Base-by-base conservation (phyloP, 2,113 vertebrate genomes). In the Sylvilagus bachmani region DNA sequence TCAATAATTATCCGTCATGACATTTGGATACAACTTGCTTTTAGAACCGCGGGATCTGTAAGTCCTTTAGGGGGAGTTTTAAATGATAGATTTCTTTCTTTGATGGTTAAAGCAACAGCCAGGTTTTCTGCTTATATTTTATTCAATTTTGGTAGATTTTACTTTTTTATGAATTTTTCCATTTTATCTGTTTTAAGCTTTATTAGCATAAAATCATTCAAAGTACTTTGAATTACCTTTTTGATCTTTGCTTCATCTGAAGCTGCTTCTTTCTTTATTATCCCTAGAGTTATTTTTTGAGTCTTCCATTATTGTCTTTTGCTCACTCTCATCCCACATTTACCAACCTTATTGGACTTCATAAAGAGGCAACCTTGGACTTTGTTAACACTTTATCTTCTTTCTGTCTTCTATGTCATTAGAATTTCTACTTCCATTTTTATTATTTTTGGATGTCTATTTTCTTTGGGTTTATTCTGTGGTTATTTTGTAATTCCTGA, bases 401-500 rank as follows among this genome's bases (percentile, higher is more conserved):
- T 62, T 94, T 89, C 74, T 71, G n/a, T n/a, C 38, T 78, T 86
- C 67, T 80, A 19, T 53, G 87, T 84, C 17, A 74, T 58, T 31
- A 36, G 44, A 44, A 7, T 93, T 64, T 80, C 66, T 31, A 19
- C 31, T 78, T 51, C 86, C 2, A 5, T 71, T 80, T 94, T 64
- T 89, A 2, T 69, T 86, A 53, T 0, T 92, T 95, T 90, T 31
- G 70, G 36, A 58, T 49, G 29, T 55, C 71, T 95, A 16, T 29
- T 92, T 51, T 89, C 25, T 38, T 90, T 82, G 14, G 22, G 29
- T 74, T 93, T 66, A 82, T 82, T 78, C 77, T 38, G 38, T 79
- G 71, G 31, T 79, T 93, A 74, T 80, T 92, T 96, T 93, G 16
- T 77, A 75, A 83, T 62, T 67, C 25, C 51, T n/a, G 62, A 79